Evolutionary conservation across 2,797 vertebrate genomes (phyloP), one percentile per base, ranked within the genome.

Genomic region (Melanotaenia boesemani): DNA sequence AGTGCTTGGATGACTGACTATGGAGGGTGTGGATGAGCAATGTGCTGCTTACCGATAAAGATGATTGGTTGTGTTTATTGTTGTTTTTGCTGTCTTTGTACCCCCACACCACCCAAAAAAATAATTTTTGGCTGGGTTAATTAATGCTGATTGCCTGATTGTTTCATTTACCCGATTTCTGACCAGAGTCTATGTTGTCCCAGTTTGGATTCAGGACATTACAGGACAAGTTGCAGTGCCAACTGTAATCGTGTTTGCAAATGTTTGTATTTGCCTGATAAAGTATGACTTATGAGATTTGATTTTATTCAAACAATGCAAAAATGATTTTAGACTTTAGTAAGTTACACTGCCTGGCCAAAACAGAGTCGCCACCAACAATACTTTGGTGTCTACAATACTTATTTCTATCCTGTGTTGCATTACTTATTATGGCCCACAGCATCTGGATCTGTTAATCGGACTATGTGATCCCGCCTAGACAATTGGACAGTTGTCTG

Each of bases 41-140:
- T 92, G 88, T 92, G 90, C 80, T 78, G 68, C 83, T 84, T 44
- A 39, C 88, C 65, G 91, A 93, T 93, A 91, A 91, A 91, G 87
- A 82, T 70, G 66, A 88, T 81, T 88, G 78, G 86, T 75, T 78
- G 62, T 74, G 54, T 86, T 91, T 90, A 81, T 86, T 86, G 87
- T 88, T 79, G 85, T 89, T 84, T 87, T 69, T 70, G 68, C 77
- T 67, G 79, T 58, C 41, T 56, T 59, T 68, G 75, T 44, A n/a
- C 16, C 5, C 5, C 65, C 24, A 22, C 0, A 6, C 39, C 20
- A 26, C 28, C 28, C 34, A 32, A 46, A 63, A 64, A 39, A n/a
- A 54, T 2, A 2, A 70, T 89, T 63, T 59, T 68, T 55, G 32
- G 50, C 73, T 67, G 15, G 9, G 59, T 46, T 84, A 85, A 85